Base-by-base conservation (phyloP, 1,140 invertebrate genomes). In the Ylistrum balloti region DNA sequence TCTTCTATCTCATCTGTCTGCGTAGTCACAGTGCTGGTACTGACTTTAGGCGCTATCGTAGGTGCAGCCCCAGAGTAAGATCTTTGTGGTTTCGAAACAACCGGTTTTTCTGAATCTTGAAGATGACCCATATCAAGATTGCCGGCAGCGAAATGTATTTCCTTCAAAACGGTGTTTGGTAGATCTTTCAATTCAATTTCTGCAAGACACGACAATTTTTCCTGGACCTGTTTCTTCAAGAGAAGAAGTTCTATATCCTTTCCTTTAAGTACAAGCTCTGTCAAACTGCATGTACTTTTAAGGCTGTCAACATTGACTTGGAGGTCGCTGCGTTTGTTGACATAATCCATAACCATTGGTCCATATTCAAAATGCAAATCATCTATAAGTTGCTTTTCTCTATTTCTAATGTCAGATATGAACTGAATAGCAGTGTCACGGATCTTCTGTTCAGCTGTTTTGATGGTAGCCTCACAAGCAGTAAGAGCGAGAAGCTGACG, bases 171-270 rank as follows among this genome's bases (percentile, higher is more conserved):
- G 15, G 94, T 94, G 0, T 89, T 48, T 5, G 96, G 96, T 28
- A 96, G 91, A 33, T 95, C 93, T 87, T 94, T 95, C 33, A 96
- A 88, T 34, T 95, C 94, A 28, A 96, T 93, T 56, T 95, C 93
- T 34, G 94, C 93, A 86, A 96, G 91, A 33, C 92, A 91, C n/a
- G 95, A 93, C 28, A 96, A 93, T 92, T 96, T 96, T 87, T 96
- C 96, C 86, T 95, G 95, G 11, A 96, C 95, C 88, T 96, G 96
- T 88, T 96, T 96, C 92, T 96, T 96, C 48, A 96, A 93, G 48
- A 96, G 93, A 34, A 96, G 92, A 35, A 96, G 94, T 91, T 96
- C 96, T 48, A 96, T 96, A 88, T 96, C 96, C 91, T 96, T 96
- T n/a, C 96, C 96, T 88, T 96, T 95, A 9, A 96, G 91, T 17